Base-by-base conservation (phyloP, 2,113 vertebrate genomes). In the Erythrocercus mccallii region DNA sequence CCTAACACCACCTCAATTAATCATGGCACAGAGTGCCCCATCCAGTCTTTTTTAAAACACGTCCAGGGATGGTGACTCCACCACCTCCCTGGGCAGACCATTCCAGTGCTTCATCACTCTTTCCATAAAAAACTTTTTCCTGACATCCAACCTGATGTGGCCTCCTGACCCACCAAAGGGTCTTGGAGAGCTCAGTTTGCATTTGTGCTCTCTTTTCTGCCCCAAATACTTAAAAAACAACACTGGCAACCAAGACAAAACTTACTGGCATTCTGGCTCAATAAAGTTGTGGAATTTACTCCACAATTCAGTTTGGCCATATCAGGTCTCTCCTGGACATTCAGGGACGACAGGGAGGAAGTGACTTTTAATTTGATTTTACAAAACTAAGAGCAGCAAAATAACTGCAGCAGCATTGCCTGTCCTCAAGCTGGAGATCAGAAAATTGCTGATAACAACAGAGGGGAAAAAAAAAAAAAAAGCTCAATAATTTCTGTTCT, bases 41-140 rank as follows among this genome's bases (percentile, higher is more conserved):
- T 65, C 33, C 61, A 65, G 2, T 7, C 5, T 7, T 30, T 33
- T 2, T 5, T 19, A 7, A 54, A 64, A 54, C 48, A 44, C 38
- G 24, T 4, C 60, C 60, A 65, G 60, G 60, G 48, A 23, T 79
- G 38, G 76, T 2, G 37, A 23, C 15, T 64, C 58, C 57, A 23
- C 1, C n/a, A n/a, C n/a, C n/a, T n/a, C n/a, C n/a, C n/a, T n/a
- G 0, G 30, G 31, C 19, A 64, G 31, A 23, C 0, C 0, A 64
- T 65, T 65, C 38, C 48, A 65, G 11, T 2, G 24, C 20, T 54
- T 54, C 8, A 35, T 15, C 48, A 30, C 20, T 9, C 3, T 37
- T 45, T 9, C 33, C 2, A 7, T 31, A 20, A 30, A 60, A 53
- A 35, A 2, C 5, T 3, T 53, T 8, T 14, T 44, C 48, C 48